Percentiles rank a stretch among this genome's conserved stretches.
Evolutionary conservation across 2,797 vertebrate species (phyloP).

Genomic region (Phrynocephalus guinanensis): DNA sequence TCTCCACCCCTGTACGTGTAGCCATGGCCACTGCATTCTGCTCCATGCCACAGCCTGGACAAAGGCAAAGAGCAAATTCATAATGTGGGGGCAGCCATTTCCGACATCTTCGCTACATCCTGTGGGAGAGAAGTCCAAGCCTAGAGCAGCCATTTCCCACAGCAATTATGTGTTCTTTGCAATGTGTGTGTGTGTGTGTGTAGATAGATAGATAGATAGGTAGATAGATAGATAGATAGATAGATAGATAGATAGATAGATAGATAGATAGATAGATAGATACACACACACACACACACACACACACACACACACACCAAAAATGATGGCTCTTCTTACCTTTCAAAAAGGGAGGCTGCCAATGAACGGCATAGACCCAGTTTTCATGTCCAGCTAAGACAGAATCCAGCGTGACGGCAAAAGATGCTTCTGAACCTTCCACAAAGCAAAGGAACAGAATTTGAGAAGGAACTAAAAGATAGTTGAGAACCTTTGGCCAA

Average conservation of each 20-base stretch:
- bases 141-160: background rate
- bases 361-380: constrained; percentile 94
- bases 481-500: too few relatives aligned
- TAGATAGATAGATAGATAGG: too few relatives aligned
- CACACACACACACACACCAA: background rate
- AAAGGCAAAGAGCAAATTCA: background rate
- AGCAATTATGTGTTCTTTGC: background rate
- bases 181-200: too few relatives aligned
- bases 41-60: too few relatives aligned
- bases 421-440: constrained; percentile 74
- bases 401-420: constrained; percentile 89
- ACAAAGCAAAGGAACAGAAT: constrained; percentile 60
- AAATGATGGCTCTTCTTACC: constrained; percentile 77
- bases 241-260: too few relatives aligned
- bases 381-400: constrained; percentile 96
- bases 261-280: too few relatives aligned
- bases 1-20: too few relatives aligned
- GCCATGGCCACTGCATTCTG: too few relatives aligned
- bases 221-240: too few relatives aligned
- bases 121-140: background rate
- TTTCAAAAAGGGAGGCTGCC: constrained; percentile 88
- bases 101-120: background rate
- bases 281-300: too few relatives aligned
- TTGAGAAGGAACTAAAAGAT: background rate
- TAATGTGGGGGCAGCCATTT: background rate